A percentile compares a stretch with the other conserved stretches of the same genome.
phyloP scores from a whole-genome alignment of 2,113 vertebrate species.

The Prionailurus bengalensis region DNA sequence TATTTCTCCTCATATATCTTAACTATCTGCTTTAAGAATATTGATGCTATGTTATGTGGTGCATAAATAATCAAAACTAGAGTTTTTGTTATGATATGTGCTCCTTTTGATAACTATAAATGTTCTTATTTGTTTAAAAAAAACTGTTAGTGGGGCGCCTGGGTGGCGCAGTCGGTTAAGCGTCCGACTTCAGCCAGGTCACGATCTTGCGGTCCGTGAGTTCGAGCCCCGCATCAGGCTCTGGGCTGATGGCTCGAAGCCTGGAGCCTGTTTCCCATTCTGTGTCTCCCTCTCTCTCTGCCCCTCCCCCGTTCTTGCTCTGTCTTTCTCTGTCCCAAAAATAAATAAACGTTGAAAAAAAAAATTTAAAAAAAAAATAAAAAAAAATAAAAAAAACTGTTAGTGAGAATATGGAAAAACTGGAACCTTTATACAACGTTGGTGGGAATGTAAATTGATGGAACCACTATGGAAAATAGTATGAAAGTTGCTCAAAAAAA shows the following conservation, averaged over 20 bases:
- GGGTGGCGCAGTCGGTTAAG: no score
- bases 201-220: no score
- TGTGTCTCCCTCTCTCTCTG: no score
- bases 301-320: no score
- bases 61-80: background rate
- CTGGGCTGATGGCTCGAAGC: no score
- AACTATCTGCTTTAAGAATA: background rate
- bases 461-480: background rate
- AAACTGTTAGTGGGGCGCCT: background rate
- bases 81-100: background rate
- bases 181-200: no score
- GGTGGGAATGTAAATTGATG: background rate
- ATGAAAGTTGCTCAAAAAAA: background rate
- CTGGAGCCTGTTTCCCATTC: no score
- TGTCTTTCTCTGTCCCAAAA: no score
- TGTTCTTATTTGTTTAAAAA: background rate
- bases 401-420: background rate
- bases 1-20: background rate
- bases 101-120: background rate
- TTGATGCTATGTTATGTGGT: background rate
- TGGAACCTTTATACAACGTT: background rate
- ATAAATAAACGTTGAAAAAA: no score
- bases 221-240: no score
- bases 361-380: no score
- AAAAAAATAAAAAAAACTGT: background rate